Evolutionary conservation across 2,888 invertebrate genomes (phyloP), one percentile per base, ranked within the genome.

Genomic region (Drosophila stalkeri): DNA sequence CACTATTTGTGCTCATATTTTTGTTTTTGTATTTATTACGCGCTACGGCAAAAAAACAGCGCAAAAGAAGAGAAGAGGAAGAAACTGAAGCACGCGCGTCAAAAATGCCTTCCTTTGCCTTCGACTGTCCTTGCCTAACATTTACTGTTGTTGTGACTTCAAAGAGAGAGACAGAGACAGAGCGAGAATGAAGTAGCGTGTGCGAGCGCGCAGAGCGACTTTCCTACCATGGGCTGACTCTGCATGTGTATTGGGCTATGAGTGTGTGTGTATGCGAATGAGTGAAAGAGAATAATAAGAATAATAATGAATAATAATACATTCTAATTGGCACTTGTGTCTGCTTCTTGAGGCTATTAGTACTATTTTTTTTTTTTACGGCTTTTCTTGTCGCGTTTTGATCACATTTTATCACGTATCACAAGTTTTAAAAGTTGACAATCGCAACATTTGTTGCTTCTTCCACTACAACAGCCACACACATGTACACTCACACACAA

Each of bases 271-370:
- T 33, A 49, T 49, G 56, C 61, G 67, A 49, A 70, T 57, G 59
- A 43, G 51, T 33, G 39, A 54, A 59, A 23, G 56, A 64, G 69
- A 20, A 73, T 68, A 80, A 82, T 85, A 74, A 68, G 77, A 51
- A 72, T 80, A 62, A 82, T 88, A 82, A 90, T 88, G 83, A 88
- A 90, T 90, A 83, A 90, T 88, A 83, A 86, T 86, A 83, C 86
- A 82, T 90, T 85, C 81, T 88, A 90, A 85, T 85, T 90, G 85
- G 75, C 78, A 77, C 54, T 82, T 71, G 66, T 52, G 46, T 57
- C 31, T 46, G 35, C 18, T 11, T 49, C 16, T 64, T 64, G 47
- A 31, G 62, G 54, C 43, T 61, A 57, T 14, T 52, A 39, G 4
- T 23, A 37, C 20, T 54, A 23, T 2, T n/a, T 54, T 7, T 52